Evolutionary conservation across 2,113 vertebrate species (phyloP), one percentile per base, ranked within the genome.

Genomic region (Periophthalmus modestus): DNA sequence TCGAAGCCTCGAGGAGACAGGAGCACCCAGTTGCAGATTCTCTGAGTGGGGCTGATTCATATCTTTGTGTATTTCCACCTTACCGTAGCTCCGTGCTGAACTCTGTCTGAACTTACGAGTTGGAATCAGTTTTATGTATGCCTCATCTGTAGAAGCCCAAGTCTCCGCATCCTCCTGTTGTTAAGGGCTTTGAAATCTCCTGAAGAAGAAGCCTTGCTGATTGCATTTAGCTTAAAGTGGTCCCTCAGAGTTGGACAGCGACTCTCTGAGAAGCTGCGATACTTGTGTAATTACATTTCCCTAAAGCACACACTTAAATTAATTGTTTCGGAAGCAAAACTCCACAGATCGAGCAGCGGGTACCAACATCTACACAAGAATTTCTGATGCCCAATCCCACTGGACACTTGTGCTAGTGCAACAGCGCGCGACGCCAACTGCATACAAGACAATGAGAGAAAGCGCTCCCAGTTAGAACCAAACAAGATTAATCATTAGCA

Each of bases 41-140:
- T 58, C 52, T 71, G 24, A 24, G 47, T 0, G 58, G 39, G 70
- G 58, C n/a, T n/a, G 80, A 78, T 69, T 14, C 68, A 47, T 36
- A 74, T 68, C 68, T 68, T 21, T 59, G 13, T 71, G 34, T 13
- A 16, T 55, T 14, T 18, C 5, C 72, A 67, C 12, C 66, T 72
- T 4, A 2, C 16, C 9, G 34, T 65, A 65, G 34, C 62, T 65
- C 12, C 16, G 2, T 57, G 16, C 47, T 71, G 69, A 83, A 79
- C 69, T 76, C 59, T 33, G 67, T 59, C 77, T 73, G 73, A 75
- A 75, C 76, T 65, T 65, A 46, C 23, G 24, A 55, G 52, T 71
- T 71, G 36, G 36, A 33, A 69, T 59, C 52, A 4, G 10, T 70
- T 71, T 58, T 21, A 43, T 62, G 2, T 16, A 68, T 18, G 70